These are phyloP conservation scores for Rambutsinella grinnellia DNA, from an alignment of 2,888 invertebrate species.

Conservation along the genomic window DNA sequence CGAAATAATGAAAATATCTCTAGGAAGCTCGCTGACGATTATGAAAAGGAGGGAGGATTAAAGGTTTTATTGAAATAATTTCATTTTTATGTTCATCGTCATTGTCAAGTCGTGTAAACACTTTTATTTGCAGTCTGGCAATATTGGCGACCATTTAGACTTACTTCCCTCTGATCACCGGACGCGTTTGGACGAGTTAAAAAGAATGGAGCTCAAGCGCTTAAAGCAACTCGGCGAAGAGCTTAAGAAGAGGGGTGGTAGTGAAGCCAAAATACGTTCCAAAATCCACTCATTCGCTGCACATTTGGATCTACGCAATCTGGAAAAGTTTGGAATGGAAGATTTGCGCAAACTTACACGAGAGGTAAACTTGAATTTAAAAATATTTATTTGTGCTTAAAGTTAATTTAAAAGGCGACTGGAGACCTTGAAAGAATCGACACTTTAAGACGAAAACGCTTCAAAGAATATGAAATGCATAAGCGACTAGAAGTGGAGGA, in stretches of 20 bases:
- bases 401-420: constrained; percentile 13
- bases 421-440: background rate
- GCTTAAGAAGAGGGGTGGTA: background rate
- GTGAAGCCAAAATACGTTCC: background rate
- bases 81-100: too few relatives aligned
- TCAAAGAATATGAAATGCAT: constrained; percentile 45
- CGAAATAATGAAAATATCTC: background rate
- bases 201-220: constrained; percentile 15
- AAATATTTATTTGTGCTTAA: too few relatives aligned
- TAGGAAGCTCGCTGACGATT: too few relatives aligned
- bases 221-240: constrained; percentile 1
- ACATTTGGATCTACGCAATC: constrained; percentile 21
- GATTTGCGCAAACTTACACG: constrained; percentile 21
- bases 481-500: constrained; percentile 36
- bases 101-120: too few relatives aligned
- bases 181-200: constrained; percentile 23
- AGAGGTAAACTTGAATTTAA: too few relatives aligned
- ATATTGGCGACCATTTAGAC: constrained; percentile 3
- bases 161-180: background rate
- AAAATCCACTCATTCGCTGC: background rate
- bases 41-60: too few relatives aligned
- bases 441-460: background rate
- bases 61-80: too few relatives aligned
- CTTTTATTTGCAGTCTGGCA: too few relatives aligned
- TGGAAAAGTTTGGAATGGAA: background rate